Evolutionary conservation across 2,888 invertebrate species (phyloP), one percentile per base, ranked within the genome.

Genomic region (Ligdia adustata): DNA sequence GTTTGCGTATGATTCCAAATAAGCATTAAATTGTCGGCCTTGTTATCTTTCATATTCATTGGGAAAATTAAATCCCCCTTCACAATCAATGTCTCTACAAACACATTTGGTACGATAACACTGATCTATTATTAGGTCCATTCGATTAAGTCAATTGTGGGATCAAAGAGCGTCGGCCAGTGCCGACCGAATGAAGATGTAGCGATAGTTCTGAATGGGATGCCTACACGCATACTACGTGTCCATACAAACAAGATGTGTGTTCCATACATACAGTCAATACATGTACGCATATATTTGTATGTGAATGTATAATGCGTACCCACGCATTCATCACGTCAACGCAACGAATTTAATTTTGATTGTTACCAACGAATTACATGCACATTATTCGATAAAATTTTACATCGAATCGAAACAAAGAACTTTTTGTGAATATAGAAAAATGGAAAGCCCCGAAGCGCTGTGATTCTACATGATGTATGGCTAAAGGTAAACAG

Each of bases 121-220:
- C 70, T 75, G 72, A 75, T 77, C 63, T 73, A 75, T 67, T 68
- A 68, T 66, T 66, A 69, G 72, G 69, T 66, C 64, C 65, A 82
- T 80, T 79, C 72, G 74, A 84, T 84, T 84, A 79, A 73, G 68
- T 75, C 81, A 79, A 83, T 84, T 80, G 79, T 52, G 51, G 51
- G 69, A 69, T 73, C 71, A 73, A 72, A 73, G 74, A 68, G 68
- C 69, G 57, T 56, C 64, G 57, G 55, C 55, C 46, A 46, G 29
- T 29, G 40, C 13, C 42, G 44, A 20, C 43, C 45, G 43, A 51
- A 55, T 55, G 53, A 47, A 60, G 72, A 72, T 72, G 56, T 59
- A 43, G 41, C 53, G 66, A 68, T 65, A 69, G 59, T 47, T 38
- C 33, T 66, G 64, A 72, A 71, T 72, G 64, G 61, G 67, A 72